A percentile compares a stretch with the other conserved stretches of the same genome.
phyloP scores from a whole-genome alignment of 2,888 invertebrate genomes.

The Mimumesa dahlbomi region DNA sequence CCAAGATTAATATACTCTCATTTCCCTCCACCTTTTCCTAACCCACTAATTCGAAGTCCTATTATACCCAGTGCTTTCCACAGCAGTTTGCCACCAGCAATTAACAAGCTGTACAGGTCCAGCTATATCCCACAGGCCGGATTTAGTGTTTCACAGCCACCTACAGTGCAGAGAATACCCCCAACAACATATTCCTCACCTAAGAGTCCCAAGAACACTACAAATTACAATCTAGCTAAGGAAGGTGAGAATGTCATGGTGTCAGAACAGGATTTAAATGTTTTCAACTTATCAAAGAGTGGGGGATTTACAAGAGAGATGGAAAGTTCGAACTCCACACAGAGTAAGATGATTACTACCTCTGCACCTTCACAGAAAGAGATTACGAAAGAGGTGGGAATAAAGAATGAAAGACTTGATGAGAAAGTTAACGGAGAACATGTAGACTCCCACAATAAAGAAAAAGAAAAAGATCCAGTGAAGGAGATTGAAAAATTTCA shows the following conservation, averaged over 20 bases:
- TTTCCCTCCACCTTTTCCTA: conserved; percentile 73
- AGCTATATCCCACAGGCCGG: conserved; percentile 75
- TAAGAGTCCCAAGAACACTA: conserved; percentile 64
- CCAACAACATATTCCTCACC: conserved; percentile 72
- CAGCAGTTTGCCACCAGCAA: conserved; percentile 77
- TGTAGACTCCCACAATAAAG: no score
- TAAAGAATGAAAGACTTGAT: conserved; percentile 51
- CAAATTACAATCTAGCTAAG: conserved; percentile 67
- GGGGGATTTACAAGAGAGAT: conserved; percentile 37
- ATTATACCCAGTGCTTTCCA: conserved; percentile 78
- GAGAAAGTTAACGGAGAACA: conserved; percentile 17
- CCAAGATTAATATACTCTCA: conserved; percentile 75
- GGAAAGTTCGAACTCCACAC: no score
- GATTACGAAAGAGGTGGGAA: conserved; percentile 5
- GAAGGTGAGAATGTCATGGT: no score
- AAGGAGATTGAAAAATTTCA: no score
- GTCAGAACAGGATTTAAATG: conserved; percentile 61
- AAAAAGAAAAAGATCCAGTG: conserved; percentile 18
- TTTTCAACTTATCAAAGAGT: conserved; percentile 70
- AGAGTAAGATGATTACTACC: no score
- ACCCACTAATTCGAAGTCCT: conserved; percentile 75
- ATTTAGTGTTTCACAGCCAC: conserved; percentile 71
- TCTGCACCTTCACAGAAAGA: not conserved
- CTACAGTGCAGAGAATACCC: conserved; percentile 76
- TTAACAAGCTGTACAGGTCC: conserved; percentile 75